Evolutionary conservation across 2,888 invertebrate genomes (phyloP).

Genomic region (Globia sparganii): DNA sequence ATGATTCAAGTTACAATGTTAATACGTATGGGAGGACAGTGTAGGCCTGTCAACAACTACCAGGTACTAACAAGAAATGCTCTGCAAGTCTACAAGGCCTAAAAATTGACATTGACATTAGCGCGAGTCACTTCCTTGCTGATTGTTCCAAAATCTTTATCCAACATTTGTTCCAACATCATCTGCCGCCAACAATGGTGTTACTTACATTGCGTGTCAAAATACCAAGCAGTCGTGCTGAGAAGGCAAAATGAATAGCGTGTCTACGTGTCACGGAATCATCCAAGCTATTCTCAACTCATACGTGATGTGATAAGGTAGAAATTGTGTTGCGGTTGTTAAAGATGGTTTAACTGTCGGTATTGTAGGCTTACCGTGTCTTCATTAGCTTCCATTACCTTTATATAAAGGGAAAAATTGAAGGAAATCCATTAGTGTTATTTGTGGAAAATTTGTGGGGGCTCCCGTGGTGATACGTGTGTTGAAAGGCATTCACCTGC

Average conservation of each 20-base stretch:
- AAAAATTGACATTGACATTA: neutral
- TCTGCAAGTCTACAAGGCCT: neutral
- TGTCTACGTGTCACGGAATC: constrained; percentile 10
- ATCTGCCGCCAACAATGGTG: constrained; percentile 33
- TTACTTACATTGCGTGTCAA: constrained; percentile 51
- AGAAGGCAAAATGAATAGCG: constrained; percentile 45
- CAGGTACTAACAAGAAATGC: too few species aligned
- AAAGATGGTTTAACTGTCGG: constrained; percentile 27
- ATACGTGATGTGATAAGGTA: neutral
- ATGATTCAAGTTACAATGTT: too few species aligned
- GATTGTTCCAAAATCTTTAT: constrained; percentile 19
- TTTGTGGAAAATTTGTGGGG: constrained; percentile 28
- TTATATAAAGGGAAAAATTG: constrained; percentile 52
- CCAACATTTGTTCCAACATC: constrained; percentile 33
- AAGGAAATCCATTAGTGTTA: constrained; percentile 62
- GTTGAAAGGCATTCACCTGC: neutral
- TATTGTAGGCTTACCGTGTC: constrained; percentile 45
- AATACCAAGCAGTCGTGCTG: constrained; percentile 38
- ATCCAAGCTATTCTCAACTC: neutral
- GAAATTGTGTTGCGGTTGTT: constrained; percentile 3
- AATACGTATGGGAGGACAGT: too few species aligned
- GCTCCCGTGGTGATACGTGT: constrained; percentile 16
- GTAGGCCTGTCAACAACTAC: too few species aligned
- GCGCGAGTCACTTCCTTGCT: neutral
- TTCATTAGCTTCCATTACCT: constrained; percentile 60